Evolutionary conservation across 2,797 vertebrate species (phyloP), one percentile per base, ranked within the genome.

Genomic region (Arrhamphus sclerolepis): DNA sequence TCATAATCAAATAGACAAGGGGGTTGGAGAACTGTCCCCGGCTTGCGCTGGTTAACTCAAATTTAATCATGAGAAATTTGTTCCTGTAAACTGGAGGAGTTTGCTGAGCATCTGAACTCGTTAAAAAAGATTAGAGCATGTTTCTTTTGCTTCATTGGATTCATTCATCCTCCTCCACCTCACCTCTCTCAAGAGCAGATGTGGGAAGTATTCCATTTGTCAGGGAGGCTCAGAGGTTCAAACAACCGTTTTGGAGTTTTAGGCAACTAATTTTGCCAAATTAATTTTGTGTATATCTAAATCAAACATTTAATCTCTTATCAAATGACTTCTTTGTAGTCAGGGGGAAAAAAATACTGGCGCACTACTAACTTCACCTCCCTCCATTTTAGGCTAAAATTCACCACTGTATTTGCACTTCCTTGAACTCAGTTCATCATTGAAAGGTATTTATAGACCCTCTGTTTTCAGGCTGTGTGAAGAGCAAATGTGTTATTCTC

Each of bases 1-100:
- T 74, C 64, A 64, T 77, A 76, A 88, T 85, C 74, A 81, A 73
- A 80, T 64, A 77, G 70, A 81, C 66, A 41, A 38, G 53, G 7
- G 61, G 44, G 65, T 75, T 19, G 26, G 11, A 61, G 52, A 53
- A 56, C 6, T 41, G 41, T 72, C 42, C 59, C 49, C 7, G 26
- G 66, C 56, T 38, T 43, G 18, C 26, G 8, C 41, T n/a, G 41
- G 57, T 66, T 10, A 48, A 19, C 50, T 38, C 34, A 38, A 14
- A 38, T 38, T 38, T 38, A 38, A 38, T 14, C 34, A 14, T 16
- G 14, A 38, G 5, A 75, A 63, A 70, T 19, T 29, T 59, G 4
- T 19, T 5, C 6, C 17, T 42, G 26, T 5, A 9, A 39, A 16
- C 26, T 47, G 19, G 47, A 26, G 28, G n/a, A 43, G 5, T 34